Percentiles rank a stretch among this genome's conserved stretches.
Evolutionary conservation across 2,888 invertebrate genomes (phyloP).

Genomic region (Drosophila trichaetosa): DNA sequence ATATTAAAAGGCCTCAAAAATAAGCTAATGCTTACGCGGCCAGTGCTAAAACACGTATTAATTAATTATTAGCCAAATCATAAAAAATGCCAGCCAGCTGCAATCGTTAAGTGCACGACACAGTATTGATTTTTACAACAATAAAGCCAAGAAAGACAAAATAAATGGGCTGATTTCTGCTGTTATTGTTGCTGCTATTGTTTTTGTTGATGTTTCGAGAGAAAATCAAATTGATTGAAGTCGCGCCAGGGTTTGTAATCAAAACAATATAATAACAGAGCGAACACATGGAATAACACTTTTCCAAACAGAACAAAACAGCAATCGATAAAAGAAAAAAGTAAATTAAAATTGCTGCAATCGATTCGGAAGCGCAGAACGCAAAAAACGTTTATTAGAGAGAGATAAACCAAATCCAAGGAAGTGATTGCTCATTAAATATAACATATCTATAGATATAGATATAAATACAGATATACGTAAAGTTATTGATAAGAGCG

Average conservation of each 20-base stretch:
- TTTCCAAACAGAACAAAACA: not conserved
- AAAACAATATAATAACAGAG: not conserved
- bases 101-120: not conserved
- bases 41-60: not conserved
- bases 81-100: not conserved
- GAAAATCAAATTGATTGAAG: constrained; percentile 22
- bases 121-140: constrained; percentile 44
- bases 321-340: constrained; percentile 35
- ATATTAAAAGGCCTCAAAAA: constrained; percentile 3
- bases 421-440: not conserved
- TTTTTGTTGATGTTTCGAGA: not conserved
- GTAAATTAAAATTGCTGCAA: constrained; percentile 10
- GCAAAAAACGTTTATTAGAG: constrained; percentile 23
- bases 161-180: constrained; percentile 23
- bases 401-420: constrained; percentile 16
- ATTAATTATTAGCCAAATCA: not conserved
- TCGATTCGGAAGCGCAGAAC: constrained; percentile 27
- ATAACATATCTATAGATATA: not conserved
- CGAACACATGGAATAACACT: not conserved
- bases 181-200: constrained; percentile 21
- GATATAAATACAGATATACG: not conserved
- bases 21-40: not conserved
- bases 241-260: not conserved
- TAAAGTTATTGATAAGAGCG: not conserved
- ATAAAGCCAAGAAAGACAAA: not conserved